Evolutionary conservation across 2,113 vertebrate genomes (phyloP).

Genomic region (Rhagologus leucostigma): DNA sequence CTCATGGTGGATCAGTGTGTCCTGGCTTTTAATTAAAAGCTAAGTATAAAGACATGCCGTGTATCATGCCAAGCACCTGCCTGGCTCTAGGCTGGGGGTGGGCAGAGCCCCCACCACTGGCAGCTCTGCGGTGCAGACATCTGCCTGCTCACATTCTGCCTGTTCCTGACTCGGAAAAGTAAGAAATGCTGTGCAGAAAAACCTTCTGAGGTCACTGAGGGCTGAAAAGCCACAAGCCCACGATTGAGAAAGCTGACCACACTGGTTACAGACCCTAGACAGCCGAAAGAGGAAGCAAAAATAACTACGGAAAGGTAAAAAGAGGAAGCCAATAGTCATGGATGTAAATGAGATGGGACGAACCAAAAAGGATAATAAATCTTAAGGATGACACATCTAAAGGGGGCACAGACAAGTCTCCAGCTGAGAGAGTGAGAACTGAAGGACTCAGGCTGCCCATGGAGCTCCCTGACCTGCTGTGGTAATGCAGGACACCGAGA

Average conservation of each 20-base stretch:
- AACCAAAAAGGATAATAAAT: background rate
- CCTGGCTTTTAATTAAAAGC: background rate
- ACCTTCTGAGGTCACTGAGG: background rate
- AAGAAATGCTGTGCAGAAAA: background rate
- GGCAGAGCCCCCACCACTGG: background rate
- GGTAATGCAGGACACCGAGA: rapidly evolving
- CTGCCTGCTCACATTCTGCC: background rate
- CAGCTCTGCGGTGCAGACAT: background rate
- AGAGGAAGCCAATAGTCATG: background rate
- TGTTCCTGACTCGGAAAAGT: rapidly evolving
- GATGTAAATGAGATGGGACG: background rate
- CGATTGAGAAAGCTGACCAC: background rate
- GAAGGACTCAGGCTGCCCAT: rapidly evolving
- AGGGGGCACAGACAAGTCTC: background rate
- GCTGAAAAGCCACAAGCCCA: constrained; percentile 17
- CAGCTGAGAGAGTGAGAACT: background rate
- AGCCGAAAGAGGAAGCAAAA: background rate
- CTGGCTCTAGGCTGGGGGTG: background rate
- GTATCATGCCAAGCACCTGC: rapidly evolving
- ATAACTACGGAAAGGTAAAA: background rate
- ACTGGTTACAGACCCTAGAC: background rate
- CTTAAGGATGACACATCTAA: background rate
- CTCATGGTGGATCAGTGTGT: rapidly evolving
- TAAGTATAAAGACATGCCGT: background rate
- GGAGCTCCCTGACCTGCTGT: background rate